phyloP scores from a whole-genome alignment of 2,113 vertebrate species.

The Alethe diademata region DNA sequence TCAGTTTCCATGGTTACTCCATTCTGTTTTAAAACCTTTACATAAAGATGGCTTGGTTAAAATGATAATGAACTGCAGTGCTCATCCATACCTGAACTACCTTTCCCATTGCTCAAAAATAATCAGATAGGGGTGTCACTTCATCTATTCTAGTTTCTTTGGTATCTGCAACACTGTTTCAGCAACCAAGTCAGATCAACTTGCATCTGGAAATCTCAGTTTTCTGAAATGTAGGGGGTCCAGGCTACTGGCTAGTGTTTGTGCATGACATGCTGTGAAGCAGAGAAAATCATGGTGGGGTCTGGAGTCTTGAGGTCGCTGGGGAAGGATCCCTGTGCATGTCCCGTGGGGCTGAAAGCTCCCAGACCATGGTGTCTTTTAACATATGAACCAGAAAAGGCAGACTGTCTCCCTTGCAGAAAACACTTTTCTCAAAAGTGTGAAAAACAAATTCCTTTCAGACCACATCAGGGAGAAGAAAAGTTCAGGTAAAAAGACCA shows the following conservation, averaged over 20 bases:
- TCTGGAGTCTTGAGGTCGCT: background rate
- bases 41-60: conserved; percentile 32
- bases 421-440: background rate
- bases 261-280: background rate
- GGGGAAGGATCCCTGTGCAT: background rate
- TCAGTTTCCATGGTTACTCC: conserved; percentile 55
- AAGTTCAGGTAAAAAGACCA: background rate
- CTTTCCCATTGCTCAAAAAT: background rate
- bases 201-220: background rate
- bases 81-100: background rate
- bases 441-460: background rate
- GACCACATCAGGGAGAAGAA: background rate
- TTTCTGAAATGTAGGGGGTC: background rate
- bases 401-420: background rate
- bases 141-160: background rate
- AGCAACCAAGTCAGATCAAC: background rate
- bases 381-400: background rate
- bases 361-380: background rate
- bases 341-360: background rate
- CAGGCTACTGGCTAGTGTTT: background rate
- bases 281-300: background rate
- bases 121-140: background rate
- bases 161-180: background rate
- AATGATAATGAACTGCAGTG: background rate
- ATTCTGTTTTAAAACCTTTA: conserved; percentile 37